Conservation (phyloP, 1,140 invertebrate genomes). For the Apis laboriosa region DNA sequence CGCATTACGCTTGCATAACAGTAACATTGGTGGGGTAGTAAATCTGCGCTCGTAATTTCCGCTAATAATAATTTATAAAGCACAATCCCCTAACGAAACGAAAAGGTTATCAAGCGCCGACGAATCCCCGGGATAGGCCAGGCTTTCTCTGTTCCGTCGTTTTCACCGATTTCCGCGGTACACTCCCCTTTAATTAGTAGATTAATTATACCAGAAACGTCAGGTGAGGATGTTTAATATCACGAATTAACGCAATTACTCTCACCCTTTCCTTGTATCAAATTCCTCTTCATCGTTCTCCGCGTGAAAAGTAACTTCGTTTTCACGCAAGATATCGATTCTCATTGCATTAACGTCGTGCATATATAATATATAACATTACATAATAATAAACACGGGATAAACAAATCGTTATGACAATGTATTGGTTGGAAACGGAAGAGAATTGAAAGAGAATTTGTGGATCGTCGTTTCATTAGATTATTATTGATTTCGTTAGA, state of each 20-base stretch:
- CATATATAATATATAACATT: too few relatives aligned
- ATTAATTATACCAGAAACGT: conserved; percentile 68
- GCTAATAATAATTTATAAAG: conserved; percentile 62
- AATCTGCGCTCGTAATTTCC: conserved; percentile 56
- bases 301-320: conserved; percentile 24
- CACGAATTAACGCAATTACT: conserved; percentile 40
- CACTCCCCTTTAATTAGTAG: conserved; percentile 66
- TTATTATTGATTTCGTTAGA: too few relatives aligned
- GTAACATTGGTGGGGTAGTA: conserved; percentile 8
- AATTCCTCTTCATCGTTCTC: background rate
- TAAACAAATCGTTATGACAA: too few relatives aligned
- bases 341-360: conserved; percentile 38
- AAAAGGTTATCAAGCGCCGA: conserved; percentile 49
- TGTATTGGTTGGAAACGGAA: too few relatives aligned
- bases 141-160: conserved; percentile 43
- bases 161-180: conserved; percentile 56
- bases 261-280: background rate
- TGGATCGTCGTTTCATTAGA: too few relatives aligned
- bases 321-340: conserved; percentile 6
- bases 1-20: conserved; percentile 51
- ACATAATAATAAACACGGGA: too few relatives aligned
- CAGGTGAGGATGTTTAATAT: conserved; percentile 58
- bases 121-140: conserved; percentile 20
- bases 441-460: too few relatives aligned
- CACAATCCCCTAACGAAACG: conserved; percentile 35